Evolutionary conservation across 2,888 invertebrate genomes (phyloP).

Genomic region (Trilocha varians): DNA sequence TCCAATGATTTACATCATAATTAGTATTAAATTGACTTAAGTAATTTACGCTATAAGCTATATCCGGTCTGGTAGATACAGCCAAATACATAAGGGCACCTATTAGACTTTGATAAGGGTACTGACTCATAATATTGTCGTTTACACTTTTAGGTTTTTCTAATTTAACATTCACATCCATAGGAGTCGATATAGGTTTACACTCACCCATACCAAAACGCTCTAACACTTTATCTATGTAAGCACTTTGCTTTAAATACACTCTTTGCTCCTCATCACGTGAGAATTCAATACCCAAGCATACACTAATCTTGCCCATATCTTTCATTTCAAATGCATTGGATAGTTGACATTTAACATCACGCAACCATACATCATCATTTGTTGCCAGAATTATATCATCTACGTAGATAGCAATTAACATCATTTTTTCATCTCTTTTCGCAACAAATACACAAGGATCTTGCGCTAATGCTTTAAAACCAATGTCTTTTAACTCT

Average conservation of each 20-base stretch:
- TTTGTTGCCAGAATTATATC: too few relatives aligned
- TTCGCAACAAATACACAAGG: too few relatives aligned
- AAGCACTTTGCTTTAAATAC: background rate
- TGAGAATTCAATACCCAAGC: slow-evolving; percentile 4
- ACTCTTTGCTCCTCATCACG: slow-evolving; percentile 3
- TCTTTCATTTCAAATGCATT: slow-evolving; percentile 4
- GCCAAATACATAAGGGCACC: background rate
- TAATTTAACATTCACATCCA: background rate
- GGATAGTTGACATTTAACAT: slow-evolving; percentile 1
- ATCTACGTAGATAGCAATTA: too few relatives aligned
- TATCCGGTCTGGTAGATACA: slow-evolving; percentile 16
- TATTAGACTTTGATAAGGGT: too few relatives aligned
- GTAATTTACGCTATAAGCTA: slow-evolving; percentile 12
- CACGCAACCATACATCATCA: too few relatives aligned
- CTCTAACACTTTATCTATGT: background rate
- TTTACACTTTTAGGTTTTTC: background rate
- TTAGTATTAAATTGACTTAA: slow-evolving; percentile 16
- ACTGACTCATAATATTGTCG: background rate
- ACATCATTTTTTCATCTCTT: too few relatives aligned
- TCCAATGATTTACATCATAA: slow-evolving; percentile 12
- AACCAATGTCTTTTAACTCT: slow-evolving; percentile 8
- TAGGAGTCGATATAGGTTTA: background rate
- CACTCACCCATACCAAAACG: background rate
- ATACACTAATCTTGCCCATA: slow-evolving; percentile 3
- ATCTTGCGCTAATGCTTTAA: slow-evolving; percentile 1